Evolutionary conservation across 2,888 invertebrate genomes (phyloP).

Genomic region (Sympetrum striolatum): DNA sequence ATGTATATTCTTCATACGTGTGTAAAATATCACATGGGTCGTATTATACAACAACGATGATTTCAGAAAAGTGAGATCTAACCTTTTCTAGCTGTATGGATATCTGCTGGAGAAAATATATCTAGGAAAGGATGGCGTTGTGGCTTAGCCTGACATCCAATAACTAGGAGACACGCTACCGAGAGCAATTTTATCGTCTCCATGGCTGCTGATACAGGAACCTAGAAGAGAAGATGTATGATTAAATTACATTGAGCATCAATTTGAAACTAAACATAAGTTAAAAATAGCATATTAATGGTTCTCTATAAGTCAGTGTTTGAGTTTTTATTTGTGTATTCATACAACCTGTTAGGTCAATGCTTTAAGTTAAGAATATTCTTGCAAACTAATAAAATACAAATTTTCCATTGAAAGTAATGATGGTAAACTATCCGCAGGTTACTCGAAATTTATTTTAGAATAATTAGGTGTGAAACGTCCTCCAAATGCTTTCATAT

Average conservation of each 20-base stretch:
- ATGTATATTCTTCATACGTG: too few relatives aligned
- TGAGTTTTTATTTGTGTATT: too few relatives aligned
- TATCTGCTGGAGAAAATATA: neutral
- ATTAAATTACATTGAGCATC: neutral
- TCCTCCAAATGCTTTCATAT: neutral
- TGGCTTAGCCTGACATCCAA: neutral
- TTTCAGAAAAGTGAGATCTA: too few relatives aligned
- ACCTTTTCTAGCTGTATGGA: too few relatives aligned
- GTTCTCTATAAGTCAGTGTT: too few relatives aligned
- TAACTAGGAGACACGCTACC: neutral
- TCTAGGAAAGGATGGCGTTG: neutral
- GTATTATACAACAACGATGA: too few relatives aligned
- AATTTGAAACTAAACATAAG: neutral
- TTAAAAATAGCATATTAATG: too few relatives aligned
- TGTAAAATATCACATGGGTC: too few relatives aligned
- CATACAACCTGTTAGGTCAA: too few relatives aligned
- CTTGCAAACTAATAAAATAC: too few relatives aligned
- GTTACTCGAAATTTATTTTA: neutral
- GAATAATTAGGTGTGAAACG: neutral
- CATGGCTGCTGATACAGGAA: neutral
- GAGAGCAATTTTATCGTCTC: neutral
- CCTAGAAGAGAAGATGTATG: neutral
- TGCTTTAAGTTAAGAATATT: too few relatives aligned
- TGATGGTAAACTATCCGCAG: neutral
- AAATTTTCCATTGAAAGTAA: too few relatives aligned